phyloP scores from a whole-genome alignment of 64 coral and sea anemone species.

The Platygyra sinensis region DNA sequence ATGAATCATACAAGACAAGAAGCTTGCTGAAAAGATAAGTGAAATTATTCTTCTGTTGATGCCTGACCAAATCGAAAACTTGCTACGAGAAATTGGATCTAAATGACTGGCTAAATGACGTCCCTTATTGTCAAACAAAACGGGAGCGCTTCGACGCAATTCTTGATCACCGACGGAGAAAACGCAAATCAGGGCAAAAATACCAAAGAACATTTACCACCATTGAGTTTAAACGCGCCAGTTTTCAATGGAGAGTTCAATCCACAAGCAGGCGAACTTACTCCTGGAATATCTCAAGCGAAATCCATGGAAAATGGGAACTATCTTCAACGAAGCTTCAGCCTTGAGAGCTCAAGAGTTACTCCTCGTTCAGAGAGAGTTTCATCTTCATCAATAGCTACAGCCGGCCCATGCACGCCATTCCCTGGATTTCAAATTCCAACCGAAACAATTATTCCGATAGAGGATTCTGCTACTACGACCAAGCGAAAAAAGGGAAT shows the following conservation, averaged over 20 bases:
- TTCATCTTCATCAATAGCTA: constrained; percentile 57
- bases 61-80: background rate
- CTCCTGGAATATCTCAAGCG: background rate
- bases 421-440: constrained; percentile 89
- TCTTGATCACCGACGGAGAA: constrained; percentile 1
- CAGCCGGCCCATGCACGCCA: constrained; percentile 53
- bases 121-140: background rate
- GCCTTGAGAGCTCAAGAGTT: constrained; percentile 31
- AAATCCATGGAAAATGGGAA: constrained; percentile 30
- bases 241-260: background rate
- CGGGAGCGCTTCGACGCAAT: constrained; percentile 28
- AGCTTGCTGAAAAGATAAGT: background rate
- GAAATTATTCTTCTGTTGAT: background rate
- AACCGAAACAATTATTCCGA: constrained; percentile 78
- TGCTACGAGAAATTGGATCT: background rate
- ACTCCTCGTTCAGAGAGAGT: constrained; percentile 34
- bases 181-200: background rate
- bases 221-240: constrained; percentile 3
- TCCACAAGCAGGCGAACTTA: constrained; percentile 4
- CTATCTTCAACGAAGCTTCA: constrained; percentile 56
- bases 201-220: constrained; percentile 11
- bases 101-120: background rate
- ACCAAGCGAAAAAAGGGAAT: constrained; percentile 39
- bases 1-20: background rate
- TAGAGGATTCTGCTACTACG: constrained; percentile 28